Base-by-base conservation (phyloP, 2,797 vertebrate species). In the Eulemur coronatus region DNA sequence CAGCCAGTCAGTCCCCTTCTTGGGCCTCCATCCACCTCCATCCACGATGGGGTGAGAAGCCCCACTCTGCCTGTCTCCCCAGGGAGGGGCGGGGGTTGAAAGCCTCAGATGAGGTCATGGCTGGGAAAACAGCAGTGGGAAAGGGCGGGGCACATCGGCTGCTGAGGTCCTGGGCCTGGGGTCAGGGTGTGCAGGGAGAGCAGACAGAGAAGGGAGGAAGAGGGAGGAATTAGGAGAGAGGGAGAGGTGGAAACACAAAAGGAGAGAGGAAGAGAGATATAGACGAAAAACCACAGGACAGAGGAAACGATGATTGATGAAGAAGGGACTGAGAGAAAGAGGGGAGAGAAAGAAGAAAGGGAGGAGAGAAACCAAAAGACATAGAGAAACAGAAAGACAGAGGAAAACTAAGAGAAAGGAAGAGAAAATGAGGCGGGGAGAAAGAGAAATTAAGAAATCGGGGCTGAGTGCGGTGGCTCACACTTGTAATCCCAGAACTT, bases 61-160 rank as follows among this genome's bases (percentile, higher is more conserved):
- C 63, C 63, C 61, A 72, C 67, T 87, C 38, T 57, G 61, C n/a
- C 84, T 61, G 5, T 78, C 48, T 96, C 59, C 55, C 65, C 30
- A 72, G 76, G 92, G 76, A 96, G 52, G 46, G 85, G 59, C 59
- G 26, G 26, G 55, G 46, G 26, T 72, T 81, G 84, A 72, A 67
- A 93, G 84, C 76, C 38, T 50, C 28, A 5, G 30, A 82, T 75
- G 81, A 96, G 67, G 67, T 91, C 86, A 85, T 2, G 13, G 26
- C 52, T 78, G 61, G 82, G 65, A 50, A 93, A 80, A 73, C 57
- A 9, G 72, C 30, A 14, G 52, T 17, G 7, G 81, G 61, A 73
- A 95, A 86, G 46, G 46, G 63, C 1, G 1, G 63, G 48, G 43
- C 26, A 43, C 13, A 4, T 20, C 2, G 5, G n/a, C 28, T 38